Conservation (phyloP, 2,113 vertebrate genomes). For the Pontoporia blainvillei region DNA sequence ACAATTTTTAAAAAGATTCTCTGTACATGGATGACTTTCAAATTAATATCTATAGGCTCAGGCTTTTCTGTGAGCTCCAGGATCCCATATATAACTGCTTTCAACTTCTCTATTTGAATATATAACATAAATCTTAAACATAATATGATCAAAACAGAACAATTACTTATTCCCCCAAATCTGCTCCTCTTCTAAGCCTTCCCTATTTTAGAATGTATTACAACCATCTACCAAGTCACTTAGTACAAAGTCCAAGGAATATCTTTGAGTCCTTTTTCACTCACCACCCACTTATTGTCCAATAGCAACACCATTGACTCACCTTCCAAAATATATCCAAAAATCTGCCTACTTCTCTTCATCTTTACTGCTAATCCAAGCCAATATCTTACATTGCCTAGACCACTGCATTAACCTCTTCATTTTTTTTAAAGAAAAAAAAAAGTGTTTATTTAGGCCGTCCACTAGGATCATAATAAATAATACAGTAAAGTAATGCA, state of each 20-base stretch:
- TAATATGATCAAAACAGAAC: background rate
- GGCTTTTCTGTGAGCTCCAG: background rate
- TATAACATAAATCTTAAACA: background rate
- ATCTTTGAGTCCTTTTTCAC: background rate
- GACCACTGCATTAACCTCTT: background rate
- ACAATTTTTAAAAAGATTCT: background rate
- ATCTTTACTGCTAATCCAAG: background rate
- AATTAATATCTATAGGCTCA: background rate
- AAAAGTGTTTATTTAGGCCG: conserved; percentile 81
- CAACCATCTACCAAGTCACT: background rate
- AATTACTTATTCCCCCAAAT: background rate
- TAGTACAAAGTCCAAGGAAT: background rate
- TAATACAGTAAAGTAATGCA: conserved; percentile 84
- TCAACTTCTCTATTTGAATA: background rate
- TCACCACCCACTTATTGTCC: background rate
- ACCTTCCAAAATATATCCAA: background rate
- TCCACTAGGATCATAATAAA: conserved; percentile 90
- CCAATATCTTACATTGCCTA: background rate
- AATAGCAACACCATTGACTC: background rate
- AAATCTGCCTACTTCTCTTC: background rate
- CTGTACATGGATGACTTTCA: background rate
- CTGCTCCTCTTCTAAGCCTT: background rate
- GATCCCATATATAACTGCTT: background rate
- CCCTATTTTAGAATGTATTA: background rate
- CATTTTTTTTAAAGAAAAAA: conserved; percentile 57